A percentile compares a stretch with the other conserved stretches of the same genome.
Evolutionary conservation across 2,113 vertebrate species (phyloP).

Genomic region (Chascanopsetta lugubris): DNA sequence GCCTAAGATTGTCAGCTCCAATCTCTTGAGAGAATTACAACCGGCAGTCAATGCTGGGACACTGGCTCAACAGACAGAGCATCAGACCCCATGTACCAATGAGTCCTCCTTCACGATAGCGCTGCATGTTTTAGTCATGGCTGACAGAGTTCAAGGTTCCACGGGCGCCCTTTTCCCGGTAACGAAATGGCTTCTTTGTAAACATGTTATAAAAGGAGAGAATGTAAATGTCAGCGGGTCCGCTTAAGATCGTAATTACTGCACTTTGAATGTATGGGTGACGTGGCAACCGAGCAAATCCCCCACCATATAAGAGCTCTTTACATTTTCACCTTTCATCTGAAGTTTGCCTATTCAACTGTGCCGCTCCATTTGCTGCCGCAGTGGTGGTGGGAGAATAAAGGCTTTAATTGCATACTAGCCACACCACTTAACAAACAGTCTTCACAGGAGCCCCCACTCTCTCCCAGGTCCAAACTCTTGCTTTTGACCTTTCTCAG

Average conservation of each 20-base stretch:
- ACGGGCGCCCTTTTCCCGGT: not conserved
- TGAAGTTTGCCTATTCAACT: conserved; percentile 17
- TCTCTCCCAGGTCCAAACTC: conserved; percentile 20
- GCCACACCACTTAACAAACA: conserved; percentile 41
- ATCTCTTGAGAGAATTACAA: conserved; percentile 79
- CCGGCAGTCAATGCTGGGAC: conserved; percentile 61
- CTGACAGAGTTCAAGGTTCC: conserved; percentile 30
- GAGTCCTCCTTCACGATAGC: conserved; percentile 57
- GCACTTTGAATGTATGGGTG: conserved; percentile 14
- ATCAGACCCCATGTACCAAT: conserved; percentile 32
- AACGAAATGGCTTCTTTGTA: conserved; percentile 12
- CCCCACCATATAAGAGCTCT: conserved; percentile 39
- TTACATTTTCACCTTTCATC: conserved; percentile 39
- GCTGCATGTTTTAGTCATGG: conserved; percentile 53
- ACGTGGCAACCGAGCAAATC: conserved; percentile 1
- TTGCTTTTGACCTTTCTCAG: conserved; percentile 63
- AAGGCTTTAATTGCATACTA: conserved; percentile 33
- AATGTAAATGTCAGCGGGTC: conserved; percentile 45
- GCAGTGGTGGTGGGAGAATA: conserved; percentile 1
- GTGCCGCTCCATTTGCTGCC: not conserved
- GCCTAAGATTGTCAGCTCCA: conserved; percentile 70
- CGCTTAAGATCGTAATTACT: conserved; percentile 29
- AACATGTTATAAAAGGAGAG: conserved; percentile 21
- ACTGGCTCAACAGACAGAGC: conserved; percentile 53
- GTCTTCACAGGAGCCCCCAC: not conserved